Percentiles rank a stretch among this genome's conserved stretches.
Evolutionary conservation across 2,888 invertebrate genomes (phyloP).

Genomic region (Caenorhabditis sp.): DNA sequence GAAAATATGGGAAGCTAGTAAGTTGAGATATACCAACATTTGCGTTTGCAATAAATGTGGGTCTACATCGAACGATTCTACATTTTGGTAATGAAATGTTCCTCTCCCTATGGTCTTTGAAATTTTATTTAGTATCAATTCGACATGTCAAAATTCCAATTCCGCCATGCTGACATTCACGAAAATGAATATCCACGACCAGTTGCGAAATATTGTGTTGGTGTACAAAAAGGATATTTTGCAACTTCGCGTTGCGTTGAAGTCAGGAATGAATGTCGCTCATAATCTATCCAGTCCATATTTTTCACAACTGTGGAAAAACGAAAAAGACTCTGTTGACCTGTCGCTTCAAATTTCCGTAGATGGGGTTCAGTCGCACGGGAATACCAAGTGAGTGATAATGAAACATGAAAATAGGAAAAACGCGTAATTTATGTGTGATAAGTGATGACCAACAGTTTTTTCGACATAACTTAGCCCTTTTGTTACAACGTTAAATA

Average conservation of each 20-base stretch:
- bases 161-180: background rate
- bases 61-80: background rate
- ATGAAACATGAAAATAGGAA: too few relatives aligned
- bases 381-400: background rate
- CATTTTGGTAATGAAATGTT: background rate
- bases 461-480: too few relatives aligned
- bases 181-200: background rate
- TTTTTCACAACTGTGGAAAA: background rate
- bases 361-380: background rate
- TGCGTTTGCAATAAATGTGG: background rate
- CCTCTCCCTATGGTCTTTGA: background rate
- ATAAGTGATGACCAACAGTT: background rate
- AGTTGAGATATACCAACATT: background rate
- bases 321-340: background rate
- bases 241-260: background rate
- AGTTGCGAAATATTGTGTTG: background rate
- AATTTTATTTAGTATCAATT: background rate
- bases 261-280: background rate
- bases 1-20: background rate
- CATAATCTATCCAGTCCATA: background rate
- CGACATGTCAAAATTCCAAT: background rate
- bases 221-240: background rate
- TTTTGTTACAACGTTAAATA: too few relatives aligned
- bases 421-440: too few relatives aligned
- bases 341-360: background rate